phyloP scores from a whole-genome alignment of 1,140 invertebrate species.

The Brachionus asplanchnoidis region DNA sequence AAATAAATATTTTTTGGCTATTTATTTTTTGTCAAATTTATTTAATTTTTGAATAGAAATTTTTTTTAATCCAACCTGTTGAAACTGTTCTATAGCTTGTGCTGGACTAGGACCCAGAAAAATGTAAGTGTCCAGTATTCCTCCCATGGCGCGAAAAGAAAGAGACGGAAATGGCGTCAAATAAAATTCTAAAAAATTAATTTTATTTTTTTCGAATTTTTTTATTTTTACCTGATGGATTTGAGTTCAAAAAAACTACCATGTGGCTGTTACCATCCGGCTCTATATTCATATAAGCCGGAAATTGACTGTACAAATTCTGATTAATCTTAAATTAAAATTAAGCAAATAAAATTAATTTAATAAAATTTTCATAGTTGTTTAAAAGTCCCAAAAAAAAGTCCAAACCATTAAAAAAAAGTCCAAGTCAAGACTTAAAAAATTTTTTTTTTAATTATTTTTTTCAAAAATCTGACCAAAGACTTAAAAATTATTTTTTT shows the following conservation, averaged over 20 bases:
- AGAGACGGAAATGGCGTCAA: slow-evolving; percentile 47
- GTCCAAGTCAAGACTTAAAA: too few species aligned
- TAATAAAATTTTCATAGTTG: too few species aligned
- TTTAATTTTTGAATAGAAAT: not conserved
- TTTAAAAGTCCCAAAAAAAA: too few species aligned
- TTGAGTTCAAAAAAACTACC: slow-evolving; percentile 52
- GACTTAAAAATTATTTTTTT: too few species aligned
- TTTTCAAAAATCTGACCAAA: too few species aligned
- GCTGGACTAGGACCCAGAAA: slow-evolving; percentile 59
- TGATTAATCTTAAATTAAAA: not conserved
- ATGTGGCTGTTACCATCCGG: slow-evolving; percentile 56
- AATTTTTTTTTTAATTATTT: too few species aligned
- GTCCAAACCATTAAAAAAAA: too few species aligned
- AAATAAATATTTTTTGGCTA: too few species aligned
- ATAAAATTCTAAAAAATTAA: slow-evolving; percentile 44
- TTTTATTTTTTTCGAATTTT: slow-evolving; percentile 7
- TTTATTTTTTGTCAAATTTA: too few species aligned
- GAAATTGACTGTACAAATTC: slow-evolving; percentile 40
- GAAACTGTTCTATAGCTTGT: slow-evolving; percentile 46
- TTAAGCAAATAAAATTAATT: too few species aligned
- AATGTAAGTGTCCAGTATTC: slow-evolving; percentile 58
- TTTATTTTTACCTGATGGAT: slow-evolving; percentile 45
- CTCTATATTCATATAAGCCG: slow-evolving; percentile 68
- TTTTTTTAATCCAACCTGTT: slow-evolving; percentile 42
- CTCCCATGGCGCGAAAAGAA: slow-evolving; percentile 52